These are phyloP conservation scores for Rhorus exstirpatorius DNA, from an alignment of 2,888 invertebrate genomes.

Conservation along the genomic window DNA sequence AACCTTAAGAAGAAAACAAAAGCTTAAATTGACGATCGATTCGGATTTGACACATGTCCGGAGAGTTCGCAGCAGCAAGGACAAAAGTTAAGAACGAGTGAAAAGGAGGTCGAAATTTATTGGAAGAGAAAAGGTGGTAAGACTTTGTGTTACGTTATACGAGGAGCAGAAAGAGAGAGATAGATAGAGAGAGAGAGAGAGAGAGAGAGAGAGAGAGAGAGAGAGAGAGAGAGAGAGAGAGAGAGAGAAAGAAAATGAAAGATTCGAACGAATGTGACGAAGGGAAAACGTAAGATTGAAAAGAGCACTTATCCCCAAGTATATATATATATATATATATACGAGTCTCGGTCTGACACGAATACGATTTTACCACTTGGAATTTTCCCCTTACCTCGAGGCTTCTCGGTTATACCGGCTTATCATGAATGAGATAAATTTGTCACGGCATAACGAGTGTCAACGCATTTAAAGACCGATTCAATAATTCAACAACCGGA, in stretches of 20 bases:
- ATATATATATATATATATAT: too few species aligned
- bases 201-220: conserved; percentile 42
- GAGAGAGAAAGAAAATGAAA: conserved; percentile 33
- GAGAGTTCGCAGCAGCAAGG: neutral
- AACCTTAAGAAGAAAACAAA: neutral
- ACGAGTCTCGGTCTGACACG: conserved; percentile 45
- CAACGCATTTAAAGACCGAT: neutral
- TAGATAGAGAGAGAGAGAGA: too few species aligned
- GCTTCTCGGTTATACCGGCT: neutral
- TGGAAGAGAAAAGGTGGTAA: conserved; percentile 52
- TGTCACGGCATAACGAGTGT: conserved; percentile 9
- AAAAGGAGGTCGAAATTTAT: conserved; percentile 65
- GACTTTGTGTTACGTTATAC: conserved; percentile 25
- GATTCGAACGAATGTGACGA: conserved; percentile 39
- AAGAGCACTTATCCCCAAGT: conserved; percentile 60
- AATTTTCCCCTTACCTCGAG: conserved; percentile 14
- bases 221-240: conserved; percentile 41
- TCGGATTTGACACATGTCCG: neutral
- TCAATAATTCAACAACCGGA: neutral
- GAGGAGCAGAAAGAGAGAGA: conserved; percentile 46
- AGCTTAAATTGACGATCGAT: neutral
- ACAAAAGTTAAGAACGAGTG: neutral
- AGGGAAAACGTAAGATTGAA: conserved; percentile 28
- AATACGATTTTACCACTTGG: conserved; percentile 55
- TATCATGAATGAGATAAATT: conserved; percentile 5